phyloP scores from a whole-genome alignment of 1,140 invertebrate genomes.

The Sinonovacula constricta region DNA sequence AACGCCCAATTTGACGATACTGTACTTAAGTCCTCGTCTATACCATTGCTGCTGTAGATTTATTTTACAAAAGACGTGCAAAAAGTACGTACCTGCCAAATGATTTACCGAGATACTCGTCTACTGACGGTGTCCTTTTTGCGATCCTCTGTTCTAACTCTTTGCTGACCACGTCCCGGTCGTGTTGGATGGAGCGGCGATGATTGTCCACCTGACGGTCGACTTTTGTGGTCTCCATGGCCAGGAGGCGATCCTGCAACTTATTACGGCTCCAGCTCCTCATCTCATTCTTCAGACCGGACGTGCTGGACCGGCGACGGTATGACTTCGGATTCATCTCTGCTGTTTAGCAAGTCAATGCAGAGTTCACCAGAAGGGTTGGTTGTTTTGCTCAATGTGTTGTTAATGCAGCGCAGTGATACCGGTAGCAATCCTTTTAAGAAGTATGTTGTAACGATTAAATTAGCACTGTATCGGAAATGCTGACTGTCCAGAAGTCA shows the following conservation, averaged over 20 bases:
- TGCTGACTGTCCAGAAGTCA: too few species aligned
- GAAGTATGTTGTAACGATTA: too few species aligned
- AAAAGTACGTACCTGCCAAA: neutral
- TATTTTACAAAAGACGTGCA: too few species aligned
- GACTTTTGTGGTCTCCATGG: neutral
- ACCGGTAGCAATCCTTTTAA: too few species aligned
- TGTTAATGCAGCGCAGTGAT: too few species aligned
- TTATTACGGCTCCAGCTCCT: conserved; percentile 41
- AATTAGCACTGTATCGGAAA: too few species aligned
- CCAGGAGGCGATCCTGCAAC: conserved; percentile 26
- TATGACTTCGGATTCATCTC: conserved; percentile 9
- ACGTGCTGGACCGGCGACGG: neutral
- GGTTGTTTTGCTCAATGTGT: too few species aligned
- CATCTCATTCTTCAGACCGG: conserved; percentile 17
- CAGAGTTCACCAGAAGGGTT: too few species aligned
- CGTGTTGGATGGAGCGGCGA: conserved; percentile 7
- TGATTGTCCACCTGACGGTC: conserved; percentile 2
- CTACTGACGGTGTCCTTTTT: conserved; percentile 13
- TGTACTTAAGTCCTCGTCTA: too few species aligned
- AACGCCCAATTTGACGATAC: too few species aligned
- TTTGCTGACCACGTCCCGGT: neutral
- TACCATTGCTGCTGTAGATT: too few species aligned
- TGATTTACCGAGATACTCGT: conserved; percentile 31
- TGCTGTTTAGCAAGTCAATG: too few species aligned
- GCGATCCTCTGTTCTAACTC: conserved; percentile 24